Evolutionary conservation across 2,888 invertebrate species (phyloP).

Genomic region (Electrophaes corylata): DNA sequence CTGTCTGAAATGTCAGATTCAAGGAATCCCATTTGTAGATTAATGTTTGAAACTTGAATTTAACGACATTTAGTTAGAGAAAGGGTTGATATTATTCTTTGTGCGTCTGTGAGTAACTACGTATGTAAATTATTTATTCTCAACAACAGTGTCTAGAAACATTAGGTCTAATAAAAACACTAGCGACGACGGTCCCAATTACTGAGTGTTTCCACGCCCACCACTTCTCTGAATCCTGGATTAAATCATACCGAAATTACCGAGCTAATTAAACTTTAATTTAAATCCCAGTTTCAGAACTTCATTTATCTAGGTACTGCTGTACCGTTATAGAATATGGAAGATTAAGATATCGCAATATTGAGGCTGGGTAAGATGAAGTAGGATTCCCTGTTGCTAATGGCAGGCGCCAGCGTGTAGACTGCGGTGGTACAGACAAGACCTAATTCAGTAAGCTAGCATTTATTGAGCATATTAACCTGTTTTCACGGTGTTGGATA

Average conservation of each 20-base stretch:
- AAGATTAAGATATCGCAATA: constrained; percentile 1
- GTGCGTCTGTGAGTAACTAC: too few relatives aligned
- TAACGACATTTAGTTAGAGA: too few relatives aligned
- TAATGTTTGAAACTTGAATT: too few relatives aligned
- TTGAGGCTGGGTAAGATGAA: constrained; percentile 11
- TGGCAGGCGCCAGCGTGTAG: constrained; percentile 4
- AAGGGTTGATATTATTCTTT: too few relatives aligned
- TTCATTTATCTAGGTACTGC: constrained; percentile 10
- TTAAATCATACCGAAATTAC: constrained; percentile 33
- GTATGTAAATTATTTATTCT: too few relatives aligned
- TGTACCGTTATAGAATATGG: background rate
- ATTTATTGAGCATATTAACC: background rate
- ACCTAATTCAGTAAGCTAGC: background rate
- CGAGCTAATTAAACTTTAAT: constrained; percentile 38
- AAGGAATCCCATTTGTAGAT: too few relatives aligned
- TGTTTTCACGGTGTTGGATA: background rate
- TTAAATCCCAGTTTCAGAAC: constrained; percentile 19
- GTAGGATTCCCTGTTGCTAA: constrained; percentile 10
- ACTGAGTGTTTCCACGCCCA: constrained; percentile 35
- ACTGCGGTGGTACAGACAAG: background rate
- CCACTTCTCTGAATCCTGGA: constrained; percentile 34
- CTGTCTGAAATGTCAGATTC: too few relatives aligned
- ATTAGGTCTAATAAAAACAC: constrained; percentile 13
- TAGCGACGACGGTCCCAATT: constrained; percentile 28
- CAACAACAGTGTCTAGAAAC: too few relatives aligned